Percentiles rank a stretch among this genome's conserved stretches.
Evolutionary conservation across 2,113 vertebrate genomes (phyloP).

Genomic region (Ornithorhynchus anatinus): DNA sequence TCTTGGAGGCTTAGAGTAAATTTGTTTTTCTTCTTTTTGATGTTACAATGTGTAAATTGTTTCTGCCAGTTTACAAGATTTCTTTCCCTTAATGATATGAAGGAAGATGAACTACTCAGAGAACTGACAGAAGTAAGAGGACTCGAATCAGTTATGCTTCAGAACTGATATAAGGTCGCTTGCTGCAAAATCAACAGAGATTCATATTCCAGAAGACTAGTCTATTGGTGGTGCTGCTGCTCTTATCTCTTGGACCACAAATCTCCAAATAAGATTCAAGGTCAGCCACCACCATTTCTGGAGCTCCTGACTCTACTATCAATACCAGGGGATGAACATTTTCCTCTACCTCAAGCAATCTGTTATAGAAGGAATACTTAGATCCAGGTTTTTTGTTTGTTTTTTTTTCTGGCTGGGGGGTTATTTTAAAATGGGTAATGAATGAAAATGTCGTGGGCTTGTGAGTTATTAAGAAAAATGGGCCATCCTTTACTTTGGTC

Average conservation of each 20-base stretch:
- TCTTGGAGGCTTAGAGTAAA: slow-evolving; percentile 21
- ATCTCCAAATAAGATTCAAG: slow-evolving; percentile 55
- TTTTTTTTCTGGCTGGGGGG: too few species aligned
- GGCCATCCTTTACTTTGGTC: too few species aligned
- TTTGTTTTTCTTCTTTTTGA: slow-evolving; percentile 38
- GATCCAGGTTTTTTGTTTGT: too few species aligned
- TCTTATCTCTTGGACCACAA: slow-evolving; percentile 56
- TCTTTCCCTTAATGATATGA: slow-evolving; percentile 56
- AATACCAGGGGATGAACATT: slow-evolving; percentile 29
- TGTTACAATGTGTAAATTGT: slow-evolving; percentile 62
- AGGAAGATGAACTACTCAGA: slow-evolving; percentile 65
- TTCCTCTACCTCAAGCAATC: neutral
- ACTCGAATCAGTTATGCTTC: slow-evolving; percentile 61
- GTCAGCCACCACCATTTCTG: slow-evolving; percentile 44
- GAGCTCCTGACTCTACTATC: slow-evolving; percentile 34
- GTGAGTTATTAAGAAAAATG: too few species aligned
- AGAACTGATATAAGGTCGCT: slow-evolving; percentile 56
- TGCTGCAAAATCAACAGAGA: slow-evolving; percentile 58
- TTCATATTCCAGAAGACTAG: slow-evolving; percentile 56
- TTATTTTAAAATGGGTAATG: too few species aligned
- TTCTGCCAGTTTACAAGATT: slow-evolving; percentile 55
- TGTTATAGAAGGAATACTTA: too few species aligned
- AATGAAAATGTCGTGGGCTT: too few species aligned
- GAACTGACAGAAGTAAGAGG: slow-evolving; percentile 58
- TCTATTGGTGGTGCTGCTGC: slow-evolving; percentile 48